phyloP scores from a whole-genome alignment of 1,140 invertebrate genomes.

The Vanessa atalanta region DNA sequence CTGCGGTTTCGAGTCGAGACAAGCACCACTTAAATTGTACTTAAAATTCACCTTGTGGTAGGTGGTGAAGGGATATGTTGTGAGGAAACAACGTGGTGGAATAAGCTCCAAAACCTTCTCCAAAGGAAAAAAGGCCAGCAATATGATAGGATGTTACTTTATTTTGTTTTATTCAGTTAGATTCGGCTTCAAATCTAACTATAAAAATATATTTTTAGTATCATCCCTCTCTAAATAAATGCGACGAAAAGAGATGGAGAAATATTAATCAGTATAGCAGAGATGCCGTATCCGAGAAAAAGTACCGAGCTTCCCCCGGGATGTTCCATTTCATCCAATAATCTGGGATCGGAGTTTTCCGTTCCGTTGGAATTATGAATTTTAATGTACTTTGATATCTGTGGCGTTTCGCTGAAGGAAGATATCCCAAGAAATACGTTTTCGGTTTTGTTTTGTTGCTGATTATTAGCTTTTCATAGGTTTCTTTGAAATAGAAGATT shows the following conservation, averaged over 20 bases:
- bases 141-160: no score
- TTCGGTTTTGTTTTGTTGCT: background rate
- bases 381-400: constrained; percentile 6
- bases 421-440: background rate
- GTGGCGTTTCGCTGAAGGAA: background rate
- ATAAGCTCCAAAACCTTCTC: no score
- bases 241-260: background rate
- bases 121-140: no score
- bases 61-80: no score
- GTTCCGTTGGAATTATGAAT: constrained; percentile 14
- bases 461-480: background rate
- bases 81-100: no score
- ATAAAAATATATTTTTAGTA: no score
- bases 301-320: background rate
- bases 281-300: background rate
- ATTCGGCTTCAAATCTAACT: no score
- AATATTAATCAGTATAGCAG: constrained; percentile 5
- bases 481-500: background rate
- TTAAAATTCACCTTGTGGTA: no score
- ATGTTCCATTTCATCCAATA: constrained; percentile 4
- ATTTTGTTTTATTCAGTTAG: no score
- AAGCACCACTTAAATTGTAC: no score
- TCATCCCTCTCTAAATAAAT: background rate
- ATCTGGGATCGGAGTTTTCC: background rate
- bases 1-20: no score